Evolutionary conservation across 2,888 invertebrate genomes (phyloP), one percentile per base, ranked within the genome.

Genomic region (Achlya flavicornis): DNA sequence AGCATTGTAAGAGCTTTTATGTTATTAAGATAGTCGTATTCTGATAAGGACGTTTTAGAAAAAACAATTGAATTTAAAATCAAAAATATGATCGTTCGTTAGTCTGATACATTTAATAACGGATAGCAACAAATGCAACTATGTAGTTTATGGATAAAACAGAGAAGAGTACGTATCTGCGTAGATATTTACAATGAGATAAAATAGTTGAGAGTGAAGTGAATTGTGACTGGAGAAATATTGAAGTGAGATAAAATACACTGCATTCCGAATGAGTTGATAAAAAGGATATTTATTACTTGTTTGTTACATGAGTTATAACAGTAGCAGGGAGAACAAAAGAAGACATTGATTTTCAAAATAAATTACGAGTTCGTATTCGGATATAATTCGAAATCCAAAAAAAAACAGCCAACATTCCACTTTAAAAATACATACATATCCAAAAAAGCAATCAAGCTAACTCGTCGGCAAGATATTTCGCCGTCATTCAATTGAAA

Each of bases 1-100:
- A 80, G 71, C 76, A 78, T 80, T 82, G 82, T 82, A 81, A 76
- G 81, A 77, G 74, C 79, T 83, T 84, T 84, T 81, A 78, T 78
- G 78, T 74, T 77, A 80, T 80, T 78, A 74, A 77, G 85, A 82
- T 84, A 76, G 64, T 66, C 67, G 63, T 66, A 67, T 59, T 64
- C 67, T 26, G 81, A 83, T 82, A 79, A 75, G 61, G 64, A 58
- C 38, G 53, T 65, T 63, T 64, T 66, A 68, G 66, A 62, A 74
- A 61, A 62, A 66, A 70, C 71, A 67, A 72, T 67, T 69, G 71
- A 76, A 72, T 74, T 73, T 68, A 69, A 80, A 74, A 38, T 10
- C 7, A 10, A 38, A 79, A 77, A 77, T 76, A 73, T 67, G 71
- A 65, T 70, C 65, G 57, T 48, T 63, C 62, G n/a, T n/a, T n/a